Base-by-base conservation (phyloP, 2,888 invertebrate species). In the Zonitis immaculata region DNA sequence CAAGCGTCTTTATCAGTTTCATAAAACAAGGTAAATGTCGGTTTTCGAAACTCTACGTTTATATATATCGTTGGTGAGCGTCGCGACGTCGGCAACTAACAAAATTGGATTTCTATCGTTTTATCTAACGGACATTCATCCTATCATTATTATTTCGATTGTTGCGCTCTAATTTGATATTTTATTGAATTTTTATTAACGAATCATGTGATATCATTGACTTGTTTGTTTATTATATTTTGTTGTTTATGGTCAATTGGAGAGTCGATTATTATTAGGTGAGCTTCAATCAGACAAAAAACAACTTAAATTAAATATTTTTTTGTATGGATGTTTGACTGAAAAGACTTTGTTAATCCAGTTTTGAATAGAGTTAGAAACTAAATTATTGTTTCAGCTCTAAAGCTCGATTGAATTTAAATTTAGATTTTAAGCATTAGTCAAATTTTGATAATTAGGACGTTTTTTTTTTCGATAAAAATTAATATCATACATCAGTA, bases 1-100 rank as follows among this genome's bases (percentile, higher is more conserved):
- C 55, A 55, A 55, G 55, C 55, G 55, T 55, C 51, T 46, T 42
- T 48, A 18, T 45, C 30, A 51, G n/a, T 48, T 55, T 51, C 5
- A 18, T 9, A 16, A 35, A 16, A 35, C 35, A 35, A 35, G 35
- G 35, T 14, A 14, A 2, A 14, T 32, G 6, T 30, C 12, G 4
- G 54, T 42, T 51, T 44, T 54, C 25, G 27, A 30, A 47, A 50
- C 50, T 44, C 43, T 44, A 14, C 22, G 11, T 9, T 11, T 26
- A n/a, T 47, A 20, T 32, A 32, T 14, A 16, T 7, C 35, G 11
- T 44, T 55, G 55, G 51, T 55, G 51, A 51, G 55, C 55, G 51
- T 51, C 55, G 48, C 51, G 51, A 51, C 55, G 51, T 48, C 46
- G 44, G 22, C 43, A 32, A 44, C 42, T 47, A 42, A 47, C 35